These are phyloP conservation scores for Equus quagga DNA, from an alignment of 2,113 vertebrate species.

Conservation along the genomic window DNA sequence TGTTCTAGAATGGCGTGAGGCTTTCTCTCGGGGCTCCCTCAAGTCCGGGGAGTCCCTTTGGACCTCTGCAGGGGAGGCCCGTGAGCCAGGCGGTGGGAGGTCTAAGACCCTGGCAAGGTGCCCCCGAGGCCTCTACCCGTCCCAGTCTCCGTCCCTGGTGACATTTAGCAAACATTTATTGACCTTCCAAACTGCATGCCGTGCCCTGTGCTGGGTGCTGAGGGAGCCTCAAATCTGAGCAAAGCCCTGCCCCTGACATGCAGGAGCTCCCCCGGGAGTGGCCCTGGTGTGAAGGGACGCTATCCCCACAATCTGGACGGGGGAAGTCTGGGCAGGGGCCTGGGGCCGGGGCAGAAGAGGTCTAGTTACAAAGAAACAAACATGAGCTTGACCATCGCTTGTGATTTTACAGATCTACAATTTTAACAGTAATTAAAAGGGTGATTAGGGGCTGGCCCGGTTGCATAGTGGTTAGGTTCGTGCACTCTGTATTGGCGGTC, in stretches of 20 bases:
- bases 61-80: background rate
- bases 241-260: background rate
- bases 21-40: background rate
- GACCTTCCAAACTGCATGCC: background rate
- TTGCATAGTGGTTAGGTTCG: no score
- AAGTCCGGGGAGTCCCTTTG: background rate
- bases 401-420: no score
- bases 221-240: background rate
- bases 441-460: no score
- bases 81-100: background rate
- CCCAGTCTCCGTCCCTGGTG: background rate
- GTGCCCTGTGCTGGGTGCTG: background rate
- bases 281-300: background rate
- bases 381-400: background rate
- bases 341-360: background rate
- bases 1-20: background rate
- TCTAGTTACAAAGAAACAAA: background rate
- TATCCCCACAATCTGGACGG: fast-evolving
- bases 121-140: background rate
- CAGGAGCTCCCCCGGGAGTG: fast-evolving
- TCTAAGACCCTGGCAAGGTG: background rate
- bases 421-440: background rate
- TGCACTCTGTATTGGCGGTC: no score
- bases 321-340: background rate
- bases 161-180: background rate